Evolutionary conservation across 2,888 invertebrate species (phyloP).

Genomic region (Diogma glabrata): DNA sequence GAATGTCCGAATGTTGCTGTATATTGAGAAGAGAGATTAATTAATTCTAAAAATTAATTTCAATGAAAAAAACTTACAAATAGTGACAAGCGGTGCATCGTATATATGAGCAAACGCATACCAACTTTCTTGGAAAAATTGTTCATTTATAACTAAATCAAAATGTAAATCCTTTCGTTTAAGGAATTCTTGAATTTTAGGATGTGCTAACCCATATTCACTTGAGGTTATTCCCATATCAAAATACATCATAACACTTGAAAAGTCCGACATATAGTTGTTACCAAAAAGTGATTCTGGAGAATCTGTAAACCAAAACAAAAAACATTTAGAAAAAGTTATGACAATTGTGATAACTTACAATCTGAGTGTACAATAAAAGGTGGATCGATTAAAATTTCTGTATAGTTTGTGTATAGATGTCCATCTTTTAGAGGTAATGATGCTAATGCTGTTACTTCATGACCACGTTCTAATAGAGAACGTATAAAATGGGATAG

Average conservation of each 20-base stretch:
- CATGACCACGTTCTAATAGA: constrained; percentile 34
- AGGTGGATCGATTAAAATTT: constrained; percentile 31
- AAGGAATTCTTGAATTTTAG: constrained; percentile 27
- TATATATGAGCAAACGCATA: constrained; percentile 36
- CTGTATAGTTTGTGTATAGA: constrained; percentile 36
- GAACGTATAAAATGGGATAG: constrained; percentile 32
- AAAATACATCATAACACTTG: constrained; percentile 32
- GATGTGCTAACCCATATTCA: constrained; percentile 29
- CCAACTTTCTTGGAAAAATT: constrained; percentile 37
- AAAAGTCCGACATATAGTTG: constrained; percentile 30
- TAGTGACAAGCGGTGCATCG: constrained; percentile 33
- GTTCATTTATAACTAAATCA: constrained; percentile 36
- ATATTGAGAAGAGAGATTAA: too few species aligned
- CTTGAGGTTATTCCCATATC: constrained; percentile 27
- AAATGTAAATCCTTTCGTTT: constrained; percentile 31
- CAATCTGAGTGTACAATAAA: constrained; percentile 32
- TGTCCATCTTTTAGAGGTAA: constrained; percentile 27
- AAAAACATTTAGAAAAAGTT: background rate
- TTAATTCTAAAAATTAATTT: too few species aligned
- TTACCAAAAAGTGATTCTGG: constrained; percentile 30
- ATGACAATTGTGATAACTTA: constrained; percentile 21
- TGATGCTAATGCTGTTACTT: constrained; percentile 33
- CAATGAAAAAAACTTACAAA: constrained; percentile 4
- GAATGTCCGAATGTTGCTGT: constrained; percentile 36
- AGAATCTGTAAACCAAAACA: constrained; percentile 25